phyloP scores from a whole-genome alignment of 2,113 vertebrate species.

The Tragulus kanchil region DNA sequence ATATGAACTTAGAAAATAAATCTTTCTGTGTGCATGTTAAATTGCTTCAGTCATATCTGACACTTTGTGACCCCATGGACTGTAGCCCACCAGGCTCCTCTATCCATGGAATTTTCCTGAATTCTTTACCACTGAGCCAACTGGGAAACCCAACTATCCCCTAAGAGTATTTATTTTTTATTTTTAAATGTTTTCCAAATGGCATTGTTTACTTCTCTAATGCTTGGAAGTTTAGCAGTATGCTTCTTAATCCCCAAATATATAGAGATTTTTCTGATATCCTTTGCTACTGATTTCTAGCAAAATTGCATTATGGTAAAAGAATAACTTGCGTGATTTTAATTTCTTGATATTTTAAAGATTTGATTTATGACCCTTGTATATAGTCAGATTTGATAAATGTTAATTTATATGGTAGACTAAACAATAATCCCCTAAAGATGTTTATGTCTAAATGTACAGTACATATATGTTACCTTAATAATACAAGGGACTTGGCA shows the following conservation, averaged over 20 bases:
- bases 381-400: not conserved
- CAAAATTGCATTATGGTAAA: not conserved
- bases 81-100: too few species aligned
- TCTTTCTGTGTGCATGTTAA: too few species aligned
- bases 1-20: not conserved
- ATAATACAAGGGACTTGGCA: not conserved
- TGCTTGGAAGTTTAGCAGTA: not conserved
- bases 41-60: too few species aligned
- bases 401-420: not conserved
- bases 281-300: not conserved
- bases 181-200: not conserved
- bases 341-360: not conserved
- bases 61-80: too few species aligned
- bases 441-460: not conserved
- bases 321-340: not conserved
- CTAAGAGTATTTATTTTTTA: not conserved
- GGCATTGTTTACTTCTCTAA: not conserved
- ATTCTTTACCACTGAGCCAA: too few species aligned
- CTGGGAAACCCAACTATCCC: too few species aligned
- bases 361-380: not conserved
- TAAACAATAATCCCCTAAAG: not conserved
- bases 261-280: not conserved
- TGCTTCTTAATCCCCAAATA: not conserved
- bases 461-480: not conserved
- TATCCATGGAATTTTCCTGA: too few species aligned